phyloP scores from a whole-genome alignment of 2,113 vertebrate genomes.

The Pachyramphus minor region DNA sequence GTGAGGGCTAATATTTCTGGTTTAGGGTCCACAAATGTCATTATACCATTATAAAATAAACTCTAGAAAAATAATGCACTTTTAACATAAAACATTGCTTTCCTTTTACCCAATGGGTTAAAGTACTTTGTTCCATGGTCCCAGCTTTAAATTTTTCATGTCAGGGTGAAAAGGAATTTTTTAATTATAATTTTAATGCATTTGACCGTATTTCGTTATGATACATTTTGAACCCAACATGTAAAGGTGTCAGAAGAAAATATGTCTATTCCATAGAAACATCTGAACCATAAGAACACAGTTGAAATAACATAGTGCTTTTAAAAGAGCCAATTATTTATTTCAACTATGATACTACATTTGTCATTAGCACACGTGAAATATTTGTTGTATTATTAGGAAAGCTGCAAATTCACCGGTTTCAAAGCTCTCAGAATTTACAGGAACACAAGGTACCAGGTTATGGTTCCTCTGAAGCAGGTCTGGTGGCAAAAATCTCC shows the following conservation, averaged over 20 bases:
- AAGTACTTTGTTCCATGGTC: conserved; percentile 43
- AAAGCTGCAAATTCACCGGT: neutral
- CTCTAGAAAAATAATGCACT: conserved; percentile 46
- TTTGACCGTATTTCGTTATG: conserved; percentile 29
- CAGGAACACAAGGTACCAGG: neutral
- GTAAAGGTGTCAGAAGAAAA: conserved; percentile 64
- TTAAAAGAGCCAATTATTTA: conserved; percentile 57
- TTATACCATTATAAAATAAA: conserved; percentile 53
- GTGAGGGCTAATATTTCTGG: conserved; percentile 35
- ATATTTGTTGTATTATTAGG: neutral
- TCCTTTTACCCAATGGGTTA: conserved; percentile 53
- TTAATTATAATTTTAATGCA: conserved; percentile 66
- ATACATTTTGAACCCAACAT: conserved; percentile 57
- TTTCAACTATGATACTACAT: conserved; percentile 43
- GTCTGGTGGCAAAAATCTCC: neutral
- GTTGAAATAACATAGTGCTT: conserved; percentile 47
- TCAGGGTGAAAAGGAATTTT: conserved; percentile 63
- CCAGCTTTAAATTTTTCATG: conserved; percentile 53
- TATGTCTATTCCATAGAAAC: conserved; percentile 46
- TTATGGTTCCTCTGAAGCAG: neutral
- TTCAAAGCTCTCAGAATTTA: neutral
- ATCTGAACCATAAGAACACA: conserved; percentile 14
- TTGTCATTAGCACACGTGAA: conserved; percentile 4
- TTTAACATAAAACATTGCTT: conserved; percentile 57
- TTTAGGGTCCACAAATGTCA: conserved; percentile 24